phyloP scores from a whole-genome alignment of 2,888 invertebrate genomes.

The Phalera bucephala region DNA sequence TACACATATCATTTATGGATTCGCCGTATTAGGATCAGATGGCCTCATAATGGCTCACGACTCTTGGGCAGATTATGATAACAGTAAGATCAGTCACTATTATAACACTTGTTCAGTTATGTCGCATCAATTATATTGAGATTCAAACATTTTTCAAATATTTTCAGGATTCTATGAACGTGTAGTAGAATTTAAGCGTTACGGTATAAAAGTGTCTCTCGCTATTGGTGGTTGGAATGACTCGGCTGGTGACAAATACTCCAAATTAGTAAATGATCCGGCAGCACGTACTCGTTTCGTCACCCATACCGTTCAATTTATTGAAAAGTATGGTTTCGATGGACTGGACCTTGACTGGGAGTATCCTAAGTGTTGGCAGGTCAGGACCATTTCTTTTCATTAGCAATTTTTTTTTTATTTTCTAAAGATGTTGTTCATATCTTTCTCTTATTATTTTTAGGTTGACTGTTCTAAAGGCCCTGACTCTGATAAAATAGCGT shows the following conservation, averaged over 20 bases:
- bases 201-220: conserved; percentile 92
- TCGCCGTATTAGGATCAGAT: conserved; percentile 94
- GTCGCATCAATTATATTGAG: too few relatives aligned
- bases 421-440: background rate
- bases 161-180: conserved; percentile 91
- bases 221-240: conserved; percentile 98
- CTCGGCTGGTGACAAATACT: conserved; percentile 95
- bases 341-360: conserved; percentile 98
- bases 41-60: conserved; percentile 92
- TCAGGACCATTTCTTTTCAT: conserved; percentile 8
- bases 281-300: conserved; percentile 89
- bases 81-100: conserved; percentile 81
- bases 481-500: conserved; percentile 91
- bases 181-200: conserved; percentile 89
- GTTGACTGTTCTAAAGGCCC: conserved; percentile 94
- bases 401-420: background rate
- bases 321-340: conserved; percentile 92
- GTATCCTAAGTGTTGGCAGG: conserved; percentile 95
- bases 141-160: background rate
- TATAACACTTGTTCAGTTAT: background rate
- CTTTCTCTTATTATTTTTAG: conserved; percentile 55
- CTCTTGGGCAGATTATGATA: conserved; percentile 95
- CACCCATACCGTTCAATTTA: conserved; percentile 88
- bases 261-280: conserved; percentile 90
- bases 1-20: conserved; percentile 96